Conservation (phyloP, 2,113 vertebrate genomes). For the Corythoichthys haematopterus region DNA sequence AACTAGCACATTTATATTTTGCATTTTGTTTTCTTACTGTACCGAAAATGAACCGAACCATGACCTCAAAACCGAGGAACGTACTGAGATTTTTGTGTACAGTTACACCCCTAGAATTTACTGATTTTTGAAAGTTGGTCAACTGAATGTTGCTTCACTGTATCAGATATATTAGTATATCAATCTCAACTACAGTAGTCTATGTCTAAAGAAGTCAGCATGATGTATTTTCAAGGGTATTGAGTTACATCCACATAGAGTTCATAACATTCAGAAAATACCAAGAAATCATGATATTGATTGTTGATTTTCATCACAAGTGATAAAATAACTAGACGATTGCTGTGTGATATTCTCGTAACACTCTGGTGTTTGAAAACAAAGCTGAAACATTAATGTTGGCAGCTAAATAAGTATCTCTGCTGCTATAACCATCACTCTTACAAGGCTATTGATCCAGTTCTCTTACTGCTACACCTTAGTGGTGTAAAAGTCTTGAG, state of each 20-base stretch:
- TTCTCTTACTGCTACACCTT: background rate
- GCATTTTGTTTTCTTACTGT: too few relatives aligned
- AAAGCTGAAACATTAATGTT: background rate
- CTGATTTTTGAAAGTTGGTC: background rate
- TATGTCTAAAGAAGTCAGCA: too few relatives aligned
- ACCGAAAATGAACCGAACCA: too few relatives aligned
- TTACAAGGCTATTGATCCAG: background rate
- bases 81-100: too few relatives aligned
- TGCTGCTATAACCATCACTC: background rate
- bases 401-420: background rate
- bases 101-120: background rate
- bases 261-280: background rate
- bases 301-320: background rate
- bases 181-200: too few relatives aligned
- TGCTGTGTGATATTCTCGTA: background rate
- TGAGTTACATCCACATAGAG: background rate
- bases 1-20: too few relatives aligned
- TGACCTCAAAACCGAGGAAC: too few relatives aligned
- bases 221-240: too few relatives aligned
- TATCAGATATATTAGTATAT: background rate
- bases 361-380: background rate
- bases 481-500: background rate
- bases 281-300: background rate
- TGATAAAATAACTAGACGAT: background rate
- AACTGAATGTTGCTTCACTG: background rate